phyloP scores from a whole-genome alignment of 2,797 vertebrate genomes.

The Enteromius anoplus region DNA sequence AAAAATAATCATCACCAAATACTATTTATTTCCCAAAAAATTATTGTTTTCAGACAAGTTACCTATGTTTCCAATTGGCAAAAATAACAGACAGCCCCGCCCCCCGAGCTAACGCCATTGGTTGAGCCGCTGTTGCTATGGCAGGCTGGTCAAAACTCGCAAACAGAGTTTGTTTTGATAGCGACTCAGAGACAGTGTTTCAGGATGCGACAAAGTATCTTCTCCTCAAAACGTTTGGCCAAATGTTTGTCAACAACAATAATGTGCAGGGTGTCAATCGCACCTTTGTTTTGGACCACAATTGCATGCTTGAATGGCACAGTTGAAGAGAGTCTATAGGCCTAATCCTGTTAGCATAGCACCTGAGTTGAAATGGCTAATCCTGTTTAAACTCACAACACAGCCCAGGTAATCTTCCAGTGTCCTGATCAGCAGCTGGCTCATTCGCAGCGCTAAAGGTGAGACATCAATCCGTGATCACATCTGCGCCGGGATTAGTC shows the following conservation, averaged over 20 bases:
- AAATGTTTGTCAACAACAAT: conserved; percentile 20
- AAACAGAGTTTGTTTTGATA: conserved; percentile 3
- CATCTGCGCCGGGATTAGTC: conserved; percentile 44
- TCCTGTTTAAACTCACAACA: conserved; percentile 69
- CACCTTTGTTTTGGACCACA: conserved; percentile 65
- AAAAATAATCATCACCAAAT: neutral
- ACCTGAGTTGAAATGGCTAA: conserved; percentile 74
- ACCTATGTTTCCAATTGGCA: neutral
- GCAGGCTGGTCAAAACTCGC: neutral
- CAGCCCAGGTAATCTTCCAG: conserved; percentile 66
- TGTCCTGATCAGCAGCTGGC: conserved; percentile 63
- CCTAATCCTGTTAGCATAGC: conserved; percentile 74
- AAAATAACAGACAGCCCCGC: neutral
- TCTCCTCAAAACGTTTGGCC: neutral
- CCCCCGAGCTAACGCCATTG: neutral
- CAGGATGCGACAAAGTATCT: conserved; percentile 3
- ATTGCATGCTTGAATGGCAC: conserved; percentile 57
- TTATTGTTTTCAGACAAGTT: conserved; percentile 5
- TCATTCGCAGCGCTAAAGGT: conserved; percentile 58
- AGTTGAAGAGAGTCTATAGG: conserved; percentile 60
- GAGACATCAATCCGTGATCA: conserved; percentile 61
- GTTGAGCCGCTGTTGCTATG: neutral
- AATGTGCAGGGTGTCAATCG: conserved; percentile 37
- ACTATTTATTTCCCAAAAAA: no score
- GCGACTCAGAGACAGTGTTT: neutral